A percentile compares a stretch with the other conserved stretches of the same genome.
These are phyloP conservation scores for Brenthis hecate DNA, from an alignment of 2,888 invertebrate genomes.

Conservation along the genomic window DNA sequence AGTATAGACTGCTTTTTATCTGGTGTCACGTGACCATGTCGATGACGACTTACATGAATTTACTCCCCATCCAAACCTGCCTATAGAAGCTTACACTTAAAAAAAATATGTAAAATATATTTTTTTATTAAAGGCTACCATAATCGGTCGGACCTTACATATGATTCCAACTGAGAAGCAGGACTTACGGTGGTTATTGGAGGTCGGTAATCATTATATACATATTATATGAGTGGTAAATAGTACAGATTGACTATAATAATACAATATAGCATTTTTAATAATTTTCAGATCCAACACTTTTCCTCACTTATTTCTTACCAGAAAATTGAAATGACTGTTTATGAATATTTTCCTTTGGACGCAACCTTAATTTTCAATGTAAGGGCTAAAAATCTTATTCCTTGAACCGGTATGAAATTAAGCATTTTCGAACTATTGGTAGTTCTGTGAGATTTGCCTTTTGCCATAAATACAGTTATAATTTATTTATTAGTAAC, in stretches of 20 bases:
- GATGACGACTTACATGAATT: too few species aligned
- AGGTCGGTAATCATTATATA: constrained; percentile 48
- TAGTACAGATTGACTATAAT: neutral
- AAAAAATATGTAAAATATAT: too few species aligned
- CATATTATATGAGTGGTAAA: too few species aligned
- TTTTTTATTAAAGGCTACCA: constrained; percentile 55
- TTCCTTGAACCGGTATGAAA: neutral
- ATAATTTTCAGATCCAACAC: constrained; percentile 61
- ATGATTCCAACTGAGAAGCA: constrained; percentile 59
- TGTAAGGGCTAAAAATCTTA: constrained; percentile 46
- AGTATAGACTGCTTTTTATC: too few species aligned
- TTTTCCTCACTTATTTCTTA: constrained; percentile 60
- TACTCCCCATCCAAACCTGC: too few species aligned
- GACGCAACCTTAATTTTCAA: constrained; percentile 63
- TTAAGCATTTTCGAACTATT: neutral
- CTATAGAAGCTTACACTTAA: too few species aligned
- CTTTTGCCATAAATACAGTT: too few species aligned
- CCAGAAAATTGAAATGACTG: constrained; percentile 57
- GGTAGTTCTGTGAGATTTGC: too few species aligned
- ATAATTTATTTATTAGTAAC: neutral
- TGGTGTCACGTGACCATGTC: too few species aligned
- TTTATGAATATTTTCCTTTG: constrained; percentile 62
- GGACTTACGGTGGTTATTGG: constrained; percentile 56
- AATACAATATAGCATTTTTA: constrained; percentile 1
- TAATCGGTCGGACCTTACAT: constrained; percentile 58